Evolutionary conservation across 2,888 invertebrate genomes (phyloP).

Genomic region (Acanthococcus lagerstroemiae): DNA sequence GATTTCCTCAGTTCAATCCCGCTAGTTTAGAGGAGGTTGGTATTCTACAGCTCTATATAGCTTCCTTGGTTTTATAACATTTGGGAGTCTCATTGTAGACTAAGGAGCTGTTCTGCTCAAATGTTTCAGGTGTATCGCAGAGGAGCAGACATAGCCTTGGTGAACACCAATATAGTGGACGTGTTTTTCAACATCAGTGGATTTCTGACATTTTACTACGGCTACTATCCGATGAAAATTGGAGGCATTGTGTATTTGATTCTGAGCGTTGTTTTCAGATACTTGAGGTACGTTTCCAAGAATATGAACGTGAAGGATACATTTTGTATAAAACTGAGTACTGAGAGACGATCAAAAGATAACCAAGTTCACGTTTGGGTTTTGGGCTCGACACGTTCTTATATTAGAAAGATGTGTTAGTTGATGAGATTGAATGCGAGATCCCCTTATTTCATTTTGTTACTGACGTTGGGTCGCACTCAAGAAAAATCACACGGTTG

Average conservation of each 20-base stretch:
- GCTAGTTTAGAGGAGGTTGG: constrained; percentile 19
- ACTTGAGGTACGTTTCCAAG: constrained; percentile 38
- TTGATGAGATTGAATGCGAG: too few relatives aligned
- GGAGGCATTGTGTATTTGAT: constrained; percentile 36
- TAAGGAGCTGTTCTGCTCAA: background rate
- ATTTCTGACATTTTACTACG: constrained; percentile 37
- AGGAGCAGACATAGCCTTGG: constrained; percentile 26
- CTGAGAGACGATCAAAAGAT: too few relatives aligned
- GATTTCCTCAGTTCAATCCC: constrained; percentile 26
- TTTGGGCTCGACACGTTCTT: too few relatives aligned
- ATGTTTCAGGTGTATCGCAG: constrained; percentile 16
- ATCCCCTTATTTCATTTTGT: too few relatives aligned
- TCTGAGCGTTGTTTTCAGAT: constrained; percentile 37
- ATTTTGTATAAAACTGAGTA: too few relatives aligned
- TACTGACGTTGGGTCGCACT: too few relatives aligned
- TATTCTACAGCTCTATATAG: background rate
- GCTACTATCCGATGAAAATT: constrained; percentile 36
- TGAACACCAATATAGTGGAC: constrained; percentile 36
- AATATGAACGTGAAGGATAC: too few relatives aligned
- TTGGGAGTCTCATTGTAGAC: background rate
- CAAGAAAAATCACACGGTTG: too few relatives aligned
- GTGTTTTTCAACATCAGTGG: constrained; percentile 39
- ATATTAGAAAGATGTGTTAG: too few relatives aligned
- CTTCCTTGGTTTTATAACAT: background rate
- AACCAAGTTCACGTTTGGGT: too few relatives aligned